Evolutionary conservation across 2,113 vertebrate genomes (phyloP), one percentile per base, ranked within the genome.

Genomic region (Chaetorhynchus papuensis): DNA sequence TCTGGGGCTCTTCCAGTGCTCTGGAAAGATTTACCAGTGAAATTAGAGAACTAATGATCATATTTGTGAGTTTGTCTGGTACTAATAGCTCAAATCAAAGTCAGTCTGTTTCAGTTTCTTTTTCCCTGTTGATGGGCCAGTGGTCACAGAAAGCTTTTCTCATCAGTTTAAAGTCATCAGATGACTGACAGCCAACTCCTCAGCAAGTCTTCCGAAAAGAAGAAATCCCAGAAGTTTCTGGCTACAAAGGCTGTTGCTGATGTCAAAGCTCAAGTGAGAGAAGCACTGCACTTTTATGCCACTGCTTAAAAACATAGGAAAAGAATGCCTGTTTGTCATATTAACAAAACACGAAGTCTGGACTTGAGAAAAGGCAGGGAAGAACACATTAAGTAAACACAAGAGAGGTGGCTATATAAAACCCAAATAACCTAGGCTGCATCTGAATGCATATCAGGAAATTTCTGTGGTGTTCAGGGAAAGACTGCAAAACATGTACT

Each of bases 41-140:
- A 94, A 84, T 42, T n/a, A 89, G 83, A 97, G 83, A 81, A 87
- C 80, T 76, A 93, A 94, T 66, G 93, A 93, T 68, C 71, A 44
- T 56, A 72, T 93, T 61, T 89, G 41, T 33, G 69, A 64, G 42
- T 56, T 89, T 91, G 53, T 87, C 84, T 86, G 74, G 78, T 94
- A 74, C 64, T 37, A 91, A 70, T 31, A 68, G 60, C 72, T 96
- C 84, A 63, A 94, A 86, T 83, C 91, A 87, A 94, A 93, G 63
- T 31, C 72, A 60, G 63, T 47, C 21, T 79, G 89, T 71, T 94
- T 95, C 88, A 90, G 91, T 90, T 97, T 96, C 71, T 93, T 81
- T 84, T 17, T 44, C 56, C 59, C 45, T 68, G n/a, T 53, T 81
- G 78, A 69, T 14, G 26, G 64, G 76, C 75, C 70, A 91, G 44